A percentile compares a stretch with the other conserved stretches of the same genome.
Evolutionary conservation across 2,797 vertebrate genomes (phyloP).

Genomic region (Clamator glandarius): DNA sequence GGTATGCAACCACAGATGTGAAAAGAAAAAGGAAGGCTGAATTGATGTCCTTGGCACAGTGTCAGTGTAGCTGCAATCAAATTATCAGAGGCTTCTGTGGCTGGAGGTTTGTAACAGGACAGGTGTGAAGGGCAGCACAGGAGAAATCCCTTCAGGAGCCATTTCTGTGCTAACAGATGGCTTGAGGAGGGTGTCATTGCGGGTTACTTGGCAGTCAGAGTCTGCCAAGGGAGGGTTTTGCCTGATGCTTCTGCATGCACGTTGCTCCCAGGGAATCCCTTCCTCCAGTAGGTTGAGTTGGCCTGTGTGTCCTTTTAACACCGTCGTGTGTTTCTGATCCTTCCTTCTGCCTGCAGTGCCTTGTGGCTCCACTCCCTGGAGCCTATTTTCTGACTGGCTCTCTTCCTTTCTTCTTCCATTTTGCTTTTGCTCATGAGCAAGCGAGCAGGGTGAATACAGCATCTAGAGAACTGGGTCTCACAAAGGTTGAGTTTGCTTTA

Average conservation of each 20-base stretch:
- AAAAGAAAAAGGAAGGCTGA: not conserved
- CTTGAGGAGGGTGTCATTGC: not conserved
- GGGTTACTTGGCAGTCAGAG: not conserved
- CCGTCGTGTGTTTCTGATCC: accelerated
- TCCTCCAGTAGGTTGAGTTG: not conserved
- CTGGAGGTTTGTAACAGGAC: not conserved
- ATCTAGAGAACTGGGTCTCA: not conserved
- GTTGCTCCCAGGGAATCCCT: not conserved
- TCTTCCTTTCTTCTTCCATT: not conserved
- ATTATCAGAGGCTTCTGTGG: not conserved
- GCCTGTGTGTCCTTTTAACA: not conserved
- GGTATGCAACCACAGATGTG: not conserved
- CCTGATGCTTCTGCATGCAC: not conserved
- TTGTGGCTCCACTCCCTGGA: not conserved
- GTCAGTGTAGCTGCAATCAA: not conserved
- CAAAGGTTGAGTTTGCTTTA: not conserved
- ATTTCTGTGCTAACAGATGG: not conserved
- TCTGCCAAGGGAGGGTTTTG: not conserved
- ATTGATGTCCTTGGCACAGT: no score
- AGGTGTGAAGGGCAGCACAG: not conserved
- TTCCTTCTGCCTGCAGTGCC: accelerated
- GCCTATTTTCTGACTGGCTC: not conserved
- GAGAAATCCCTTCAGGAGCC: not conserved
- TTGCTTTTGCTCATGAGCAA: not conserved
- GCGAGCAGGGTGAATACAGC: not conserved